Base-by-base conservation (phyloP, 2,113 vertebrate genomes). In the Phylloscopus trochilus region DNA sequence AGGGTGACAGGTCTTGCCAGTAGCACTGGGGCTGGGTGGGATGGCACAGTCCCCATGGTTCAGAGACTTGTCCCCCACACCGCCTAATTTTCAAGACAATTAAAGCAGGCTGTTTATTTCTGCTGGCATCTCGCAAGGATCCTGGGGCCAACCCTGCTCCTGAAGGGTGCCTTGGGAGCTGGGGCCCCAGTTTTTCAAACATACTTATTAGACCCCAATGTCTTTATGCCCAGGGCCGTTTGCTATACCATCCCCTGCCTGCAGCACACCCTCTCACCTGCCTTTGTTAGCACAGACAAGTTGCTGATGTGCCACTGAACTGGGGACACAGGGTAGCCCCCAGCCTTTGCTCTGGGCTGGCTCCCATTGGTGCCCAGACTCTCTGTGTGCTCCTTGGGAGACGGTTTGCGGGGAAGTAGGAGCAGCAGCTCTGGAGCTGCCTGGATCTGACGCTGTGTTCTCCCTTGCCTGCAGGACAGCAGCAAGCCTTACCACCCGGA, bases 401-500 rank as follows among this genome's bases (percentile, higher is more conserved):
- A 58, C 7, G 2, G 16, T 41, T 3, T 47, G 27, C 27, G 21
- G 24, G 51, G 11, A 13, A 28, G 5, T 0, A 2, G 7, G 43
- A 56, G 56, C 10, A 78, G 74, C 81, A 60, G 49, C 67, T 79
- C 56, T 1, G 1, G 55, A 90, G 70, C 62, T 10, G 4, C 27
- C 30, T 3, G 3, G 12, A 10, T 47, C 51, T 97, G 76, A 95
- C 2, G 0, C 78, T 85, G 83, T 78, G 82, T 75, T 97, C 67
- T 96, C 26, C 24, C 46, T 92, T n/a, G 23, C 33, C 70, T 30
- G 3, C 96, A 99, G 99, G 99, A 99, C 8, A 97, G 96, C 94
- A 98, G 98, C 98, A 99, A 99, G 98, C 98, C 99, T 95, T 99
- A 99, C 93, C 98, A 98, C 86, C 99, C 99, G 2, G 99, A 99